Conservation (phyloP, 2,888 invertebrate genomes). For the Drosophila buzzatii region DNA sequence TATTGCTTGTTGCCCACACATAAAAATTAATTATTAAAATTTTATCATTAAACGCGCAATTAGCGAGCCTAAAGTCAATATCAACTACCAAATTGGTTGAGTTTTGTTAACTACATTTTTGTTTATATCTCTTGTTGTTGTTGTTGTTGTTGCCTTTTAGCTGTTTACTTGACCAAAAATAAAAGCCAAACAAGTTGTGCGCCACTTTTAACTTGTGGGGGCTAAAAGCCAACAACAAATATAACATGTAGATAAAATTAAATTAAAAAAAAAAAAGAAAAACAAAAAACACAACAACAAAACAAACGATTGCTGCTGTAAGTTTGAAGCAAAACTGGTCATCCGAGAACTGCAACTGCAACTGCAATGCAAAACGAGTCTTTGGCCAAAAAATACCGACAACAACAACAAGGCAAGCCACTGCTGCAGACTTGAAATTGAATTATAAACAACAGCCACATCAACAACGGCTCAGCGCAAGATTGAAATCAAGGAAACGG, state of each 20-base stretch:
- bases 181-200: slow-evolving; percentile 52
- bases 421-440: slow-evolving; percentile 54
- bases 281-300: background rate
- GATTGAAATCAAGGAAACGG: slow-evolving; percentile 77
- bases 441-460: slow-evolving; percentile 16
- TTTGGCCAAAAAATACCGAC: slow-evolving; percentile 56
- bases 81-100: slow-evolving; percentile 67
- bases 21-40: slow-evolving; percentile 27
- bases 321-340: slow-evolving; percentile 63
- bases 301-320: slow-evolving; percentile 36
- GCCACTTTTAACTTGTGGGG: slow-evolving; percentile 32
- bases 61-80: slow-evolving; percentile 75
- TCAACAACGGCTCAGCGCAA: slow-evolving; percentile 12
- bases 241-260: slow-evolving; percentile 30
- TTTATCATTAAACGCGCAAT: slow-evolving; percentile 60
- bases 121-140: slow-evolving; percentile 6
- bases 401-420: slow-evolving; percentile 56
- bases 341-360: slow-evolving; percentile 75
- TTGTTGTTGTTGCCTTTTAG: slow-evolving; percentile 30
- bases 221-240: slow-evolving; percentile 36
- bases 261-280: background rate
- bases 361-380: slow-evolving; percentile 58
- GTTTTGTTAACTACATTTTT: slow-evolving; percentile 12
- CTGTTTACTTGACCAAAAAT: slow-evolving; percentile 51
- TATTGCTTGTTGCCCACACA: slow-evolving; percentile 15